Conservation (phyloP, 53 echinoderm and acorn worm species). For the Holothuria scabra region DNA sequence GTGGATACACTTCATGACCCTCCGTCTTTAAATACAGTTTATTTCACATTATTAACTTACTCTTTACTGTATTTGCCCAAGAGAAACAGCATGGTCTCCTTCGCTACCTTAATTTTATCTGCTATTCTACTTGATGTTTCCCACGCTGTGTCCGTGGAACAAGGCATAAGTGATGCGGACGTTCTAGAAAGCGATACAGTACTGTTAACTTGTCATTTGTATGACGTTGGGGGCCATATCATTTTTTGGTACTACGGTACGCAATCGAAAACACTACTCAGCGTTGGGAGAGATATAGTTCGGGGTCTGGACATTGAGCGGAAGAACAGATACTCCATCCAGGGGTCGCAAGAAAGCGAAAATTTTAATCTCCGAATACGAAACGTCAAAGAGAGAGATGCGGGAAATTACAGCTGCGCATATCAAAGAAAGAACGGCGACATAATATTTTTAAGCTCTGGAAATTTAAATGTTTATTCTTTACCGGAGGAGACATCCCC, state of each 20-base stretch:
- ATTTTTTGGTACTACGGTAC: conserved; percentile 14
- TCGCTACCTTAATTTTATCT: too few relatives aligned
- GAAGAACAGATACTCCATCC: neutral
- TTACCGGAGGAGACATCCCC: conserved; percentile 5
- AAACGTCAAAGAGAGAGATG: neutral
- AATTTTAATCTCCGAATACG: conserved; percentile 3
- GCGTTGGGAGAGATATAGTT: neutral
- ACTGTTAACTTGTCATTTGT: conserved; percentile 10
- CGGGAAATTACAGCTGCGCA: conserved; percentile 8
- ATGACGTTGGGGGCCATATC: neutral
- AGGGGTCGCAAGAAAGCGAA: neutral
- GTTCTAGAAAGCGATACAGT: conserved; percentile 13
- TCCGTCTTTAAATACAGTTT: too few relatives aligned
- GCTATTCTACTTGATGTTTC: too few relatives aligned
- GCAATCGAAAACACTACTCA: neutral
- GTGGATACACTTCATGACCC: too few relatives aligned
- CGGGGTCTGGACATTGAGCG: conserved; percentile 4
- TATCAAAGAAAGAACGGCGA: neutral
- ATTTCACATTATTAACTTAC: too few relatives aligned
- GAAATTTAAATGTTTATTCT: neutral
- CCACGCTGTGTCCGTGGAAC: neutral
- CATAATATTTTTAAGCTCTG: neutral
- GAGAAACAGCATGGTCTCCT: too few relatives aligned
- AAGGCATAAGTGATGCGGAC: neutral
- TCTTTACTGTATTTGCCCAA: too few relatives aligned